Percentiles rank a stretch among this genome's conserved stretches.
Evolutionary conservation across 2,888 invertebrate genomes (phyloP).

Genomic region (Ormyrus thymus): DNA sequence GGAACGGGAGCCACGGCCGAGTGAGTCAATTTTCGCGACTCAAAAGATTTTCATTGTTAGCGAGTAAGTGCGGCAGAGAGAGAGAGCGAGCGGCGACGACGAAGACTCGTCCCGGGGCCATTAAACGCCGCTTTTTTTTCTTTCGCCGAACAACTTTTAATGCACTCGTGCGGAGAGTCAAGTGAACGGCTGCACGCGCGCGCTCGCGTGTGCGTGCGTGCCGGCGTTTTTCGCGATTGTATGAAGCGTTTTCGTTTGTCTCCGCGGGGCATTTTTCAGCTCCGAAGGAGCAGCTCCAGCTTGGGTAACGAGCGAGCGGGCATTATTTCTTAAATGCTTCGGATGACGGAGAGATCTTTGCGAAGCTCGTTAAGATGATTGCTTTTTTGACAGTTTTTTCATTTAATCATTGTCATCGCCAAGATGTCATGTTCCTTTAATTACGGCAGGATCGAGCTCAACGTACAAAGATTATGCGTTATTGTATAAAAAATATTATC

Average conservation of each 20-base stretch:
- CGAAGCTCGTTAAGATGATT: too few relatives aligned
- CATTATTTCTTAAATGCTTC: too few relatives aligned
- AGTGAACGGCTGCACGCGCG: constrained; percentile 38
- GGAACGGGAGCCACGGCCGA: constrained; percentile 22
- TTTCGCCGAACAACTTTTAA: constrained; percentile 34
- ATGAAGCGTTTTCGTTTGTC: constrained; percentile 38
- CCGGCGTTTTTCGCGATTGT: constrained; percentile 37
- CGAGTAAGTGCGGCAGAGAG: neutral
- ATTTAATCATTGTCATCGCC: too few relatives aligned
- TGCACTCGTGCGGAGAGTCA: constrained; percentile 47
- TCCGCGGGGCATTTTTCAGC: constrained; percentile 20
- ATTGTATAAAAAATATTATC: too few relatives aligned
- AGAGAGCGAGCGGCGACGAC: neutral
- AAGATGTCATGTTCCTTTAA: too few relatives aligned
- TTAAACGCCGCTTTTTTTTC: constrained; percentile 34
- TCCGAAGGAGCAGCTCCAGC: neutral
- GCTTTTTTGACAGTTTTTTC: too few relatives aligned
- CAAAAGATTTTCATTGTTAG: constrained; percentile 53
- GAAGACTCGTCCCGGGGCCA: constrained; percentile 13
- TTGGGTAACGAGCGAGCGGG: too few relatives aligned
- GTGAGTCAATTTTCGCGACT: constrained; percentile 46
- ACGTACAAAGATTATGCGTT: too few relatives aligned
- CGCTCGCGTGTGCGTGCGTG: neutral
- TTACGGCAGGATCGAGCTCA: too few relatives aligned
- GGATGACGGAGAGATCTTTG: too few relatives aligned